These are phyloP conservation scores for Polyommatus iphigenia DNA, from an alignment of 2,888 invertebrate genomes.

Conservation along the genomic window DNA sequence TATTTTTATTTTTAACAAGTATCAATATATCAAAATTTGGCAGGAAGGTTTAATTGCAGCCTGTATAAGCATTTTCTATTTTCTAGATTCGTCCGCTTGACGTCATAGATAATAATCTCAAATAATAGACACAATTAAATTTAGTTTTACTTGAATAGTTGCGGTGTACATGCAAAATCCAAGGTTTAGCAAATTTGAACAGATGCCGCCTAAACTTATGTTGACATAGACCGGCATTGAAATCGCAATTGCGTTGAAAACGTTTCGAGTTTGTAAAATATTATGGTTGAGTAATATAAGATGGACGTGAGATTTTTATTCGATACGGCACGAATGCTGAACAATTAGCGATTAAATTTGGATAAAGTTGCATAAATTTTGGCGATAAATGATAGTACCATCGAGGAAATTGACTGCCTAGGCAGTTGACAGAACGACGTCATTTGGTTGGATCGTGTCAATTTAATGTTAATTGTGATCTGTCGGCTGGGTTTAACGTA, in stretches of 20 bases:
- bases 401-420: neutral
- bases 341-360: conserved; percentile 13
- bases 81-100: neutral
- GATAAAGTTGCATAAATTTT: neutral
- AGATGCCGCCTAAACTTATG: conserved; percentile 35
- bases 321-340: conserved; percentile 24
- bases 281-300: conserved; percentile 14
- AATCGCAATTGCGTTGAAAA: neutral
- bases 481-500: too few relatives aligned
- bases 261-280: conserved; percentile 5
- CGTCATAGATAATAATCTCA: neutral
- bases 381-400: neutral
- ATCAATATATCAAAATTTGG: too few relatives aligned
- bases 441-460: too few relatives aligned
- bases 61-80: neutral
- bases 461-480: too few relatives aligned
- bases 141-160: neutral
- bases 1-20: too few relatives aligned
- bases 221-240: conserved; percentile 17
- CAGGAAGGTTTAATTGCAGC: too few relatives aligned
- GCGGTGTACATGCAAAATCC: conserved; percentile 32
- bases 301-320: conserved; percentile 4
- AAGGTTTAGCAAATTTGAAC: conserved; percentile 39
- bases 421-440: too few relatives aligned
- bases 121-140: conserved; percentile 13